Evolutionary conservation across 2,888 invertebrate genomes (phyloP).

Genomic region (Nymphalis polychloros): DNA sequence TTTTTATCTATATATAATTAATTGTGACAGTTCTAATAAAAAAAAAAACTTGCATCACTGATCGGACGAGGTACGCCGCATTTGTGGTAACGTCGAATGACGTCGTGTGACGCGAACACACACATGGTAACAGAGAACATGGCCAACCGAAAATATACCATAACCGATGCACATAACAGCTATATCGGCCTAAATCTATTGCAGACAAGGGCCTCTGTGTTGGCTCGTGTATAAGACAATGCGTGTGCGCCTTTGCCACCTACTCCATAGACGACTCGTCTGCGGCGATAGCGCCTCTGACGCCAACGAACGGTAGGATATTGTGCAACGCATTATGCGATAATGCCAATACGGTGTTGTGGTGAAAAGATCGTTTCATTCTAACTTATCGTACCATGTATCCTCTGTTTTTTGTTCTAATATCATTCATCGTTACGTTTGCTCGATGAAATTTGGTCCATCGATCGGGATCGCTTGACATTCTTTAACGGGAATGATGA

Average conservation of each 20-base stretch:
- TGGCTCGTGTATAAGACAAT: conserved; percentile 77
- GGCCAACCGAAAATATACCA: conserved; percentile 1
- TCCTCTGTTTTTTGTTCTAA: conserved; percentile 11
- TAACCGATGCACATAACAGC: conserved; percentile 29
- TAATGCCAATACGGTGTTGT: conserved; percentile 8
- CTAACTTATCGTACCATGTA: conserved; percentile 21
- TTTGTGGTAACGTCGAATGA: conserved; percentile 1
- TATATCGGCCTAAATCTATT: conserved; percentile 57
- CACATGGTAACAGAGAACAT: conserved; percentile 11
- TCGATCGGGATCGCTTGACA: background rate
- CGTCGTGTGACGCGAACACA: background rate
- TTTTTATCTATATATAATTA: too few relatives aligned
- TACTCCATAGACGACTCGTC: conserved; percentile 70
- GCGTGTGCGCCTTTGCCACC: conserved; percentile 71
- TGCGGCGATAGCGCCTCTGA: conserved; percentile 58
- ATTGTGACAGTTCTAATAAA: conserved; percentile 5
- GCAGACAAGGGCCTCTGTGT: conserved; percentile 76
- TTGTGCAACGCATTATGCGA: conserved; percentile 26
- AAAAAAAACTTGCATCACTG: background rate
- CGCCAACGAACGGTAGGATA: conserved; percentile 59
- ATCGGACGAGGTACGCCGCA: background rate
- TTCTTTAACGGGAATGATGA: background rate
- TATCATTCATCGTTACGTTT: background rate
- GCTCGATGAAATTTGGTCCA: background rate
- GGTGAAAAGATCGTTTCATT: background rate